Evolutionary conservation across 1,140 invertebrate genomes (phyloP).

Genomic region (Drosophila arizonae): DNA sequence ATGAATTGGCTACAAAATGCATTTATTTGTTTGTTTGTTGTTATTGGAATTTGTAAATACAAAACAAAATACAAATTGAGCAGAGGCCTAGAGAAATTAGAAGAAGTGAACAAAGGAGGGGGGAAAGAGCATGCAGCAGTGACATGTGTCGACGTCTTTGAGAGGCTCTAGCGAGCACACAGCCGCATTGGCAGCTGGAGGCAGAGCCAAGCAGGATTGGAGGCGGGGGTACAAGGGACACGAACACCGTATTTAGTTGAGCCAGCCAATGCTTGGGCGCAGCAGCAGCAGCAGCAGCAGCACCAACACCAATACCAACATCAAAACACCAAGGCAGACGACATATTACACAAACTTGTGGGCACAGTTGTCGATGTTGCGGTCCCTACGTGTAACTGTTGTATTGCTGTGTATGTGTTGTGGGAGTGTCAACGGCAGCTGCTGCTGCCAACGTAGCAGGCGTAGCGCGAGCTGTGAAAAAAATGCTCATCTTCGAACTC

Average conservation of each 20-base stretch:
- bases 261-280: conserved; percentile 42
- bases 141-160: conserved; percentile 20
- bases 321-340: conserved; percentile 34
- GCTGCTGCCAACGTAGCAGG: conserved; percentile 17
- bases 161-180: conserved; percentile 4
- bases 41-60: conserved; percentile 28
- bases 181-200: conserved; percentile 25
- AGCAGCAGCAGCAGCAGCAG: neutral
- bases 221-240: neutral
- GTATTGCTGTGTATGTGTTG: conserved; percentile 8
- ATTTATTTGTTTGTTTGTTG: conserved; percentile 33
- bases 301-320: neutral
- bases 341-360: conserved; percentile 56
- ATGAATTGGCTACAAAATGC: conserved; percentile 14
- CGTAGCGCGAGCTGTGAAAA: conserved; percentile 1
- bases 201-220: conserved; percentile 1
- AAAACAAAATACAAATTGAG: conserved; percentile 37
- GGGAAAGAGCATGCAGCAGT: conserved; percentile 12
- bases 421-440: conserved; percentile 45
- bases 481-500: conserved; percentile 43
- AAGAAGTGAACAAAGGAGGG: neutral
- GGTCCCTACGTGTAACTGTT: conserved; percentile 12
- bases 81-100: neutral
- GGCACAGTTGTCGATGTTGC: conserved; percentile 66
- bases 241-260: neutral